Conservation (phyloP, 2,113 vertebrate species). For the Perca fluviatilis region DNA sequence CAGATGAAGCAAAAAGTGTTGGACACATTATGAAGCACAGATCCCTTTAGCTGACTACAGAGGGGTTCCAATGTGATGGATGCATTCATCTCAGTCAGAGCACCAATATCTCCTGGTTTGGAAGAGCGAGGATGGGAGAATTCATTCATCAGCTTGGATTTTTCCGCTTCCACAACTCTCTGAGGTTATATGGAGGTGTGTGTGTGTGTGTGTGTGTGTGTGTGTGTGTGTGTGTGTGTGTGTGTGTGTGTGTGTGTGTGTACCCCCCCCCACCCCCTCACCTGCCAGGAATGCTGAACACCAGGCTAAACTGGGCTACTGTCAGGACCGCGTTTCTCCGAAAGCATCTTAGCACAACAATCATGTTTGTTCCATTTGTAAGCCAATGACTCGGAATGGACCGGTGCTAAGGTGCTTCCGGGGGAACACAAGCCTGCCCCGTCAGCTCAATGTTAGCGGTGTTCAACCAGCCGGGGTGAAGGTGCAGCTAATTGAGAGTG, state of each 20-base stretch:
- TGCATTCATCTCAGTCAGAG: constrained; percentile 43
- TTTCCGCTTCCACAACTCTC: constrained; percentile 21
- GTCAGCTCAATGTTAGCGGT: constrained; percentile 32
- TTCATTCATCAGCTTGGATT: constrained; percentile 37
- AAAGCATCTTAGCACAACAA: constrained; percentile 68
- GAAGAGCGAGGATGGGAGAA: constrained; percentile 16
- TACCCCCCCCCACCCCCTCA: neutral
- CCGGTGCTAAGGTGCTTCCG: constrained; percentile 51
- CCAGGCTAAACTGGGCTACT: constrained; percentile 41
- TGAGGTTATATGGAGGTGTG: constrained; percentile 10
- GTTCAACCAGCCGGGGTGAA: constrained; percentile 40
- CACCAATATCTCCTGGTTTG: constrained; percentile 35
- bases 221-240: too few relatives aligned
- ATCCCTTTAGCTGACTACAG: constrained; percentile 70
- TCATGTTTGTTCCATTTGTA: constrained; percentile 72
- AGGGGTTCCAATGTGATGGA: constrained; percentile 31
- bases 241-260: neutral
- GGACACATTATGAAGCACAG: constrained; percentile 69
- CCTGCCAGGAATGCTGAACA: constrained; percentile 48
- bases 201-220: too few relatives aligned
- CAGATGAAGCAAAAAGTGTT: constrained; percentile 32
- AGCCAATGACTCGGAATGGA: constrained; percentile 58
- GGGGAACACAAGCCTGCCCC: constrained; percentile 34
- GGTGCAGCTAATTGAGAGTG: constrained; percentile 60
- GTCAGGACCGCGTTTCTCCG: constrained; percentile 18